A percentile compares a stretch with the other conserved stretches of the same genome.
Conservation (phyloP, 1,140 invertebrate species). For the Aethina tumida region DNA sequence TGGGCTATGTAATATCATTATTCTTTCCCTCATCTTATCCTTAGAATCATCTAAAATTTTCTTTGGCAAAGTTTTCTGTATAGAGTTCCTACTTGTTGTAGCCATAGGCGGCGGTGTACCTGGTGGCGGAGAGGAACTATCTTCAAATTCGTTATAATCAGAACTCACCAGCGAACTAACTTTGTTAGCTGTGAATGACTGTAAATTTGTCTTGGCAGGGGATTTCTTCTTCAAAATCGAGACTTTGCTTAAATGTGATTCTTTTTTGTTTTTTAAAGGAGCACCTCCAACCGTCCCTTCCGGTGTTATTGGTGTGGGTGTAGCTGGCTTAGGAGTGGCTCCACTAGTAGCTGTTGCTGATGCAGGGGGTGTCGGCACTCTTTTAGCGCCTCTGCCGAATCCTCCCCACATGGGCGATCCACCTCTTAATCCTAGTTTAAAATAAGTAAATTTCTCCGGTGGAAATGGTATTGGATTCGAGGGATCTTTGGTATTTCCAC, state of each 20-base stretch:
- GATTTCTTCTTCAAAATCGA: slow-evolving; percentile 45
- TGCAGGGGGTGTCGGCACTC: slow-evolving; percentile 25
- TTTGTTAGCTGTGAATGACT: too few species aligned
- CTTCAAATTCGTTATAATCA: slow-evolving; percentile 55
- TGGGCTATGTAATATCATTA: slow-evolving; percentile 32
- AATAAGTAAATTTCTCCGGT: slow-evolving; percentile 40
- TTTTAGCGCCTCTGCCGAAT: slow-evolving; percentile 32
- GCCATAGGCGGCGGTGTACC: slow-evolving; percentile 41
- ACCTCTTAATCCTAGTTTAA: slow-evolving; percentile 53
- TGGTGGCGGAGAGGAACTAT: slow-evolving; percentile 48
- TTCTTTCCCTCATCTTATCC: slow-evolving; percentile 21
- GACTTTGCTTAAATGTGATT: slow-evolving; percentile 44
- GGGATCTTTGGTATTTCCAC: slow-evolving; percentile 42
- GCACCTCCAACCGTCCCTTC: not conserved
- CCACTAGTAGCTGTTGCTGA: too few species aligned
- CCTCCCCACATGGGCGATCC: slow-evolving; percentile 60
- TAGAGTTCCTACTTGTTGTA: slow-evolving; percentile 20
- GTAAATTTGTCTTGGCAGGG: slow-evolving; percentile 41
- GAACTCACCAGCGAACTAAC: slow-evolving; percentile 47
- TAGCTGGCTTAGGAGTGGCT: too few species aligned
- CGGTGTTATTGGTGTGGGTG: too few species aligned
- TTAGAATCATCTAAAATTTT: slow-evolving; percentile 18
- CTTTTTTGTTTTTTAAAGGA: slow-evolving; percentile 25
- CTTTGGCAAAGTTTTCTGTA: slow-evolving; percentile 23
- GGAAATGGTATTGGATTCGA: slow-evolving; percentile 43